Percentiles rank a stretch among this genome's conserved stretches.
These are phyloP conservation scores for Botia almorhae DNA, from an alignment of 2,797 vertebrate genomes.

Conservation along the genomic window DNA sequence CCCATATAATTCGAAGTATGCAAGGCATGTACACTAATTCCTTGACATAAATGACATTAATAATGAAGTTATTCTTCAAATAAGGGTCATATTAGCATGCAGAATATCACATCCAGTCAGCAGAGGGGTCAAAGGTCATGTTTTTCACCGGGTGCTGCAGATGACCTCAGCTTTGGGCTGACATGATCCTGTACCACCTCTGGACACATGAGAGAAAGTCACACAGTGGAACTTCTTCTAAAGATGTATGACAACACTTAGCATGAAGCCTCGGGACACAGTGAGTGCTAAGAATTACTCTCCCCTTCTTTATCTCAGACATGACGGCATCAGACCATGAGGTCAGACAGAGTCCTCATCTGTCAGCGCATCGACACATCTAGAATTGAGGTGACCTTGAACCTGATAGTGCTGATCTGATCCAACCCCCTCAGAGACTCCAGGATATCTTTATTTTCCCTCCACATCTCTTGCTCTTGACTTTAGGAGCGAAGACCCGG, in stretches of 20 bases:
- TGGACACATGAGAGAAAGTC: not conserved
- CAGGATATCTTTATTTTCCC: constrained; percentile 6
- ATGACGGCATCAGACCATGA: constrained; percentile 57
- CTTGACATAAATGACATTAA: not conserved
- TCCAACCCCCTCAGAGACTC: constrained; percentile 5
- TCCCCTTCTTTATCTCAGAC: constrained; percentile 50
- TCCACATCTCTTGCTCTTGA: constrained; percentile 32
- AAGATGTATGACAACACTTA: not conserved
- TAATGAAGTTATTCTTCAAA: not conserved
- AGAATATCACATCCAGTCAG: not conserved
- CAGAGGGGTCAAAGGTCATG: not conserved
- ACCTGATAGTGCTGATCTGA: constrained; percentile 15
- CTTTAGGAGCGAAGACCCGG: not conserved
- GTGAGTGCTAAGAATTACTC: not conserved
- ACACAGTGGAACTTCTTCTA: not conserved
- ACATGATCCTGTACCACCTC: not conserved
- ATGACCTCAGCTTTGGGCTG: not conserved
- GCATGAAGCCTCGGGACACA: not conserved
- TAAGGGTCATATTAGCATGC: not conserved
- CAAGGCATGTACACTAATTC: too few species aligned
- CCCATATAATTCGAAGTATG: too few species aligned
- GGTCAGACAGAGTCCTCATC: constrained; percentile 52
- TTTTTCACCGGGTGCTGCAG: too few species aligned
- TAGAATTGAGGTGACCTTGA: constrained; percentile 44
- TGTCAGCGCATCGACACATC: constrained; percentile 49